Percentiles rank a stretch among this genome's conserved stretches.
These are phyloP conservation scores for Synaphobranchus kaupii DNA, from an alignment of 2,797 vertebrate species.

Conservation along the genomic window DNA sequence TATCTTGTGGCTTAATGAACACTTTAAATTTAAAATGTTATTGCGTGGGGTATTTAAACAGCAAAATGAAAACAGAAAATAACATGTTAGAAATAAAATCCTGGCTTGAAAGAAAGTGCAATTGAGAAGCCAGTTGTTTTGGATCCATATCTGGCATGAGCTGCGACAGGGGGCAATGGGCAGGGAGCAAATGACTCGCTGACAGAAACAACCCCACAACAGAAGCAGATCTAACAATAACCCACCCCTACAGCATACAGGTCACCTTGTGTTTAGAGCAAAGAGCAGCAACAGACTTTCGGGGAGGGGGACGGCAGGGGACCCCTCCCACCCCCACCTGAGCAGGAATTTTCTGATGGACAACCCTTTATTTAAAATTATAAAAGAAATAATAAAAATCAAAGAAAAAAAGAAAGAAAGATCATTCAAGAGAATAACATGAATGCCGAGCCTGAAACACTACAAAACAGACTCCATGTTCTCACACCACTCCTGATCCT, in stretches of 20 bases:
- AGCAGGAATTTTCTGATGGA: slow-evolving; percentile 47
- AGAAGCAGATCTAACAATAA: slow-evolving; percentile 51
- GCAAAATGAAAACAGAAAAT: neutral
- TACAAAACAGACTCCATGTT: slow-evolving; percentile 99
- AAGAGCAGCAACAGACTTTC: slow-evolving; percentile 43
- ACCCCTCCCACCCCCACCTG: slow-evolving; percentile 24
- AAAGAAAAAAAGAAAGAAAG: slow-evolving; percentile 40
- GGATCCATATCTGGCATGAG: neutral
- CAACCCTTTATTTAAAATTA: slow-evolving; percentile 38
- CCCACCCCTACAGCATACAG: slow-evolving; percentile 47
- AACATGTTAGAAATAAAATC: neutral
- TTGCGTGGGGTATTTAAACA: neutral
- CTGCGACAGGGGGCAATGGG: slow-evolving; percentile 44
- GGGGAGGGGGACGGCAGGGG: neutral
- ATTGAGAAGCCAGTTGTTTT: slow-evolving; percentile 38
- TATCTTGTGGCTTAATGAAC: too few relatives aligned
- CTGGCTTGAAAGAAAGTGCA: neutral
- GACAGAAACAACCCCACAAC: slow-evolving; percentile 24
- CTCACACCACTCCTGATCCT: slow-evolving; percentile 96
- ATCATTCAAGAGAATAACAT: slow-evolving; percentile 46
- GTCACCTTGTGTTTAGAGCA: slow-evolving; percentile 43
- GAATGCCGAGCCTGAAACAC: slow-evolving; percentile 34
- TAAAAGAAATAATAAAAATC: slow-evolving; percentile 36
- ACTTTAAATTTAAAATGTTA: too few relatives aligned
- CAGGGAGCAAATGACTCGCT: slow-evolving; percentile 50